These are phyloP conservation scores for Cichladusa arquata DNA, from an alignment of 2,113 vertebrate species.

Conservation along the genomic window DNA sequence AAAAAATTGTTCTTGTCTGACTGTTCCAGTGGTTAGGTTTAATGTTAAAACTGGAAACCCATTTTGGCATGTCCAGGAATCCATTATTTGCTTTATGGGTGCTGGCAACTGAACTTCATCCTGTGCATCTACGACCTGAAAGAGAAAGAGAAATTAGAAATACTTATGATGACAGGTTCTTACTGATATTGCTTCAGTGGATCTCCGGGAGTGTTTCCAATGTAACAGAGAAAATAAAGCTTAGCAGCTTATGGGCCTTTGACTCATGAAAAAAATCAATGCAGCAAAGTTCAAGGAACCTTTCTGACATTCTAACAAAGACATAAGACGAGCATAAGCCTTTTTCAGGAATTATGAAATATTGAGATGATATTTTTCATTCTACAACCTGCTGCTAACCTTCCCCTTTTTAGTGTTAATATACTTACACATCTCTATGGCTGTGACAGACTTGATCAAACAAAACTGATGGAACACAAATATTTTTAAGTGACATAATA, in stretches of 20 bases:
- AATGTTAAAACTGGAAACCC: constrained; percentile 78
- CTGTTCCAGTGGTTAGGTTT: constrained; percentile 68
- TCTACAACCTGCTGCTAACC: neutral
- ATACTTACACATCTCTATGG: neutral
- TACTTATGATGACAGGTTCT: neutral
- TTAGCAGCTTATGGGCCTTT: neutral
- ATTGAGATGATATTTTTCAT: neutral
- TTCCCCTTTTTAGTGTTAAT: neutral
- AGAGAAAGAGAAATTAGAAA: constrained; percentile 25
- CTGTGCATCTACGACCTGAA: constrained; percentile 73
- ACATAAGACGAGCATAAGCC: neutral
- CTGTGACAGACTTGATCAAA: neutral
- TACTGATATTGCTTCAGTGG: neutral
- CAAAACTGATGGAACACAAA: neutral
- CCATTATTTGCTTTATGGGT: constrained; percentile 78
- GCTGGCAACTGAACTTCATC: constrained; percentile 71
- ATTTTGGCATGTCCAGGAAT: constrained; percentile 76
- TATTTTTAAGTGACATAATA: neutral
- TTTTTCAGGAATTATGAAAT: neutral
- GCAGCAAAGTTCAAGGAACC: neutral
- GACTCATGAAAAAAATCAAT: neutral
- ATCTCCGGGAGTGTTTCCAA: neutral
- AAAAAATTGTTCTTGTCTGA: constrained; percentile 74
- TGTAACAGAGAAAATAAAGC: neutral
- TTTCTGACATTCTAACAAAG: neutral